Evolutionary conservation across 2,113 vertebrate species (phyloP).

Genomic region (Tachysurus vachellii): DNA sequence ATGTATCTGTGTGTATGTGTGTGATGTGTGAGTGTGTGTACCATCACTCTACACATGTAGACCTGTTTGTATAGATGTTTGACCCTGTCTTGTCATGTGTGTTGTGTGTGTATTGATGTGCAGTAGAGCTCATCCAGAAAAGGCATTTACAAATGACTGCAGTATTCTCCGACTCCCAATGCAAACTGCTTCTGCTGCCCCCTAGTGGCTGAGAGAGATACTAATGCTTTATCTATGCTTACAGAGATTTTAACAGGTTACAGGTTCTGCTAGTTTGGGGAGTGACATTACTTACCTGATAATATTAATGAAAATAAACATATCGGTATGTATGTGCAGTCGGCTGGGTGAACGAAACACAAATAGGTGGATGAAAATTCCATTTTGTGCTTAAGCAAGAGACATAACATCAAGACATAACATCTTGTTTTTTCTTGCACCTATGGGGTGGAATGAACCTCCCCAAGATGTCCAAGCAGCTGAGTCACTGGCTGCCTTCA

Average conservation of each 20-base stretch:
- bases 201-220: constrained; percentile 36
- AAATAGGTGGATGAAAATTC: background rate
- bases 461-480: no score
- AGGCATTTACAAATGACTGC: constrained; percentile 45
- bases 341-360: background rate
- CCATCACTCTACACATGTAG: background rate
- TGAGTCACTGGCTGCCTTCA: no score
- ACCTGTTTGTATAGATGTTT: background rate
- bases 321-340: background rate
- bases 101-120: constrained; percentile 18
- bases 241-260: background rate
- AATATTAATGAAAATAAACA: background rate
- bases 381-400: background rate
- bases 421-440: no score
- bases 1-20: constrained; percentile 17
- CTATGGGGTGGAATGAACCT: no score
- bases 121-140: constrained; percentile 20
- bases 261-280: background rate
- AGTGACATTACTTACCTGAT: background rate
- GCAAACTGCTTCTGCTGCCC: constrained; percentile 36
- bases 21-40: background rate
- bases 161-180: background rate
- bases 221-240: background rate
- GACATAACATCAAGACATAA: background rate
- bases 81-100: constrained; percentile 4